These are phyloP conservation scores for Adela reaumurella DNA, from an alignment of 2,888 invertebrate genomes.

Conservation along the genomic window DNA sequence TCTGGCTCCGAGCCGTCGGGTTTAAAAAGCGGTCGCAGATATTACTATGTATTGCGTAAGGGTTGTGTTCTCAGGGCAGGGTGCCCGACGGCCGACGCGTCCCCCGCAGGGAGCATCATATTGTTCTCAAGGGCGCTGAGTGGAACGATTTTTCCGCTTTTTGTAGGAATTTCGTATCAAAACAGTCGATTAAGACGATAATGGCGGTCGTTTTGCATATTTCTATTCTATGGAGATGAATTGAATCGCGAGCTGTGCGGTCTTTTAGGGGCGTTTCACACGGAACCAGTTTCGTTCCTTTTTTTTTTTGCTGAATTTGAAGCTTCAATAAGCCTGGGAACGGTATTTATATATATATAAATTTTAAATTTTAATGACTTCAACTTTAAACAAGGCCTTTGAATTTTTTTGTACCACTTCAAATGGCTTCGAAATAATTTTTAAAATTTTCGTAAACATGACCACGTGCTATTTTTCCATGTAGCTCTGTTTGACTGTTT, in stretches of 20 bases:
- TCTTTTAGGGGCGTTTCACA: background rate
- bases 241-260: background rate
- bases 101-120: background rate
- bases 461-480: no score
- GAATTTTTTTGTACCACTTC: no score
- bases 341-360: no score
- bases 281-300: background rate
- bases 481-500: no score
- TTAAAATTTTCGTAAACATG: no score
- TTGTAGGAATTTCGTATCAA: background rate
- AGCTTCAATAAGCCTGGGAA: no score
- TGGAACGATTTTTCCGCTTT: background rate
- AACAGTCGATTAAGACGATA: background rate
- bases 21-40: no score
- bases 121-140: background rate
- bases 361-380: no score
- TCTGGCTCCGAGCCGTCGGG: no score
- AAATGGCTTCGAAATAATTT: no score
- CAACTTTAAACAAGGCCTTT: no score
- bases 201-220: background rate
- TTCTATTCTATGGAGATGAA: background rate
- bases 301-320: no score
- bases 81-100: background rate
- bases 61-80: background rate
- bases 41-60: background rate